Conservation (phyloP, 1,140 invertebrate genomes). For the Formica selysi region DNA sequence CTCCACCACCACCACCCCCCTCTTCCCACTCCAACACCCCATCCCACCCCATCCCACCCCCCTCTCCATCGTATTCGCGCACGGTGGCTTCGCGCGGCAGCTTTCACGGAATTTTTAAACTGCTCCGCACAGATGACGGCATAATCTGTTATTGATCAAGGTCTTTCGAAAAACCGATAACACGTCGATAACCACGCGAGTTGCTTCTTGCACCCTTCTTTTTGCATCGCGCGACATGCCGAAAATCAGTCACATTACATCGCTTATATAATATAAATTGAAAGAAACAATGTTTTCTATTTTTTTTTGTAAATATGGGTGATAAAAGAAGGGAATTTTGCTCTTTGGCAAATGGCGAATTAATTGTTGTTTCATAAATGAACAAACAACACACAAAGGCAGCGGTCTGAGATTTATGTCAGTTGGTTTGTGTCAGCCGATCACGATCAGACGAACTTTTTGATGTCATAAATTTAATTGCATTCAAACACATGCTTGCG, state of each 20-base stretch:
- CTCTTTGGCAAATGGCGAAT: background rate
- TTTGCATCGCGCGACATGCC: constrained; percentile 5
- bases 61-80: background rate
- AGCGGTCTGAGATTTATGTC: constrained; percentile 44
- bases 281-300: background rate
- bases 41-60: too few relatives aligned
- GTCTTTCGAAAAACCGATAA: constrained; percentile 79
- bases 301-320: background rate
- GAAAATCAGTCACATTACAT: constrained; percentile 3
- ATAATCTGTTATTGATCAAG: constrained; percentile 86
- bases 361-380: constrained; percentile 2
- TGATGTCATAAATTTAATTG: constrained; percentile 73
- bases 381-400: background rate
- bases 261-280: background rate
- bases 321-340: background rate
- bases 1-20: background rate
- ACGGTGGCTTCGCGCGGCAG: constrained; percentile 79
- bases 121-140: constrained; percentile 83
- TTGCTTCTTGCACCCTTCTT: constrained; percentile 64
- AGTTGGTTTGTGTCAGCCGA: constrained; percentile 46
- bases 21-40: too few relatives aligned
- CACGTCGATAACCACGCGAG: constrained; percentile 73
- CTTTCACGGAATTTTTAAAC: constrained; percentile 85
- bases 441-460: constrained; percentile 59
- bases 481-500: constrained; percentile 62